Conservation (phyloP, 2,797 vertebrate species). For the Liparis tanakae region DNA sequence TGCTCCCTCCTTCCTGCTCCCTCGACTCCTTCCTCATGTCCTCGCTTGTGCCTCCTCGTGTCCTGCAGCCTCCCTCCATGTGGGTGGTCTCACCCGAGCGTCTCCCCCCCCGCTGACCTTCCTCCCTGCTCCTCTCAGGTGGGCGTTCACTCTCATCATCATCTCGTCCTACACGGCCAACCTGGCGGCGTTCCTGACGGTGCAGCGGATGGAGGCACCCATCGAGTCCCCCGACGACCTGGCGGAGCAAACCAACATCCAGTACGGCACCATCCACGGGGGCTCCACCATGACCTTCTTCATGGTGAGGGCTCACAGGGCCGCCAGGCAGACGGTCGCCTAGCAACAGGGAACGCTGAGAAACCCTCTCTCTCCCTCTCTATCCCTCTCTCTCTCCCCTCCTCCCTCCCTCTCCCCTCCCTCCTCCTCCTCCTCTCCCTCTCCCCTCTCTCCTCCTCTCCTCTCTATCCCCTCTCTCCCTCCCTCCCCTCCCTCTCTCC, state of each 20-base stretch:
- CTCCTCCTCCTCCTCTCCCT: no score
- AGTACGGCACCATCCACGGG: constrained; percentile 92
- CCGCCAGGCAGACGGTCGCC: no score
- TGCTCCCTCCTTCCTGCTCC: background rate
- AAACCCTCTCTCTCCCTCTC: no score
- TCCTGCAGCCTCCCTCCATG: constrained; percentile 44
- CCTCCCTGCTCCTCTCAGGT: constrained; percentile 77
- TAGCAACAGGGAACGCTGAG: background rate
- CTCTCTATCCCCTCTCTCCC: no score
- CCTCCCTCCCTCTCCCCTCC: no score
- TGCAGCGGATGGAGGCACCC: constrained; percentile 93
- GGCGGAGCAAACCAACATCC: constrained; percentile 93
- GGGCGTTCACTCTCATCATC: constrained; percentile 99
- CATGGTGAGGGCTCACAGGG: no score
- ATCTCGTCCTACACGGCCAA: constrained; percentile 99
- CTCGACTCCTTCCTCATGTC: constrained; percentile 18
- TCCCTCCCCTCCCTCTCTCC: no score
- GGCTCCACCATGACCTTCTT: constrained; percentile 96
- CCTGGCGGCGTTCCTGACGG: constrained; percentile 93
- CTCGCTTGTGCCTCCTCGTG: constrained; percentile 49
- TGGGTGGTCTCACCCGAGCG: constrained; percentile 60
- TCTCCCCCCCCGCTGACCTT: no score
- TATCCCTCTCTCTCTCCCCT: no score
- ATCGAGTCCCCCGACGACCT: constrained; percentile 91
- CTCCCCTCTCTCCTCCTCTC: no score